Base-by-base conservation (phyloP, 2,888 invertebrate species). In the Tribolium freemani region DNA sequence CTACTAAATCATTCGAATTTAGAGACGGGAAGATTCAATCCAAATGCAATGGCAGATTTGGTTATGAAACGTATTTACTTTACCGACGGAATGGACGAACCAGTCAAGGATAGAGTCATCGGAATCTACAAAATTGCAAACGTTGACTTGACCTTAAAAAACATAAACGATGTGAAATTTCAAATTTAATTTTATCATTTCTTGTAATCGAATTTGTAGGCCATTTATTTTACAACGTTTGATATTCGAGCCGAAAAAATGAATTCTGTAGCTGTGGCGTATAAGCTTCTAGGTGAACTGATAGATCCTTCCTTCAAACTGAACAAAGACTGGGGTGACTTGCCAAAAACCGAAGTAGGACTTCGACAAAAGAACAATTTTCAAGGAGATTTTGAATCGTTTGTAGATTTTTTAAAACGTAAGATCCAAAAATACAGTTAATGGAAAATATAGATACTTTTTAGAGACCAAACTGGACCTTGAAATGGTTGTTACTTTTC, bases 51-150 rank as follows among this genome's bases (percentile, higher is more conserved):
- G 9, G 84, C 85, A 72, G 74, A 81, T 3, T 76, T 79, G 63
- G 87, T 91, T 76, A 30, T 64, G 9, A 88, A 88, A 75, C 88
- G 93, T 61, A 87, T 90, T 0, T 90, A 92, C 71, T 87, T 94
- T 60, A 90, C 92, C 0, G 90, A 91, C 83, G 92, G 92, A 13
- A 30, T 64, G 13, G 61, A 84, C 86, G 16, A 86, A 75, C 84
- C 88, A 66, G 88, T 93, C 16, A 87, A 87, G 68, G 93, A 92
- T 2, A 88, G 87, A 79, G 92, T 92, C 84, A 88, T 94, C n/a
- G 91, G 91, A 38, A 90, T 92, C 78, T 93, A 93, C 82, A 90
- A 93, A 77, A 88, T 90, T 10, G 90, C 88, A 75, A 90, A 90
- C 71, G 85, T 87, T 9, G 85, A 86, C 8, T 87, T 95, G 48